Base-by-base conservation (phyloP, 2,113 vertebrate species). In the Felis chaus region DNA sequence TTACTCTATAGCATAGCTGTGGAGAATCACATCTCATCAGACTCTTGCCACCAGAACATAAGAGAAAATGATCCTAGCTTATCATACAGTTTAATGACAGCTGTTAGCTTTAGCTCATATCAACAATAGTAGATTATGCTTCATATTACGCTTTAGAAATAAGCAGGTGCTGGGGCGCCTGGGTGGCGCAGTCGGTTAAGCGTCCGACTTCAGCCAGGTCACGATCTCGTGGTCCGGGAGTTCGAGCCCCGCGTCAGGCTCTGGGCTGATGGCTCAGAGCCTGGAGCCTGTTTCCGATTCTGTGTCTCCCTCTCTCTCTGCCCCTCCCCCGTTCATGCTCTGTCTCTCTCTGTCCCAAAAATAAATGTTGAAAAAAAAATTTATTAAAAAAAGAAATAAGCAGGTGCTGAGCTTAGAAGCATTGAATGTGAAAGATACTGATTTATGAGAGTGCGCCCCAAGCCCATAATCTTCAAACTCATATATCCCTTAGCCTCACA, bases 131-230 rank as follows among this genome's bases (percentile, higher is more conserved):
- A 84, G 39, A 9, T 66, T 89, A 27, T 86, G 25, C 57, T 86
- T 90, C n/a, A 90, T 33, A 78, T 15, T 82, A 84, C 5, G 53
- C 55, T 90, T 95, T 90, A 91, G 73, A 89, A 94, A 89, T 84
- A 94, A 95, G 48, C 48, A 89, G 31, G 5, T 84, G n/a, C 71
- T 95, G 7, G n/a, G n/a, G n/a, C n/a, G n/a, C n/a, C n/a, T n/a
- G n/a, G n/a, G n/a, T n/a, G n/a, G n/a, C n/a, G n/a, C n/a, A n/a
- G n/a, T n/a, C n/a, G n/a, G n/a, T n/a, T n/a, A n/a, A n/a, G n/a
- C n/a, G n/a, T n/a, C n/a, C n/a, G n/a, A n/a, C n/a, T n/a, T n/a
- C n/a, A n/a, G n/a, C n/a, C n/a, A n/a, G n/a, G n/a, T n/a, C n/a
- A n/a, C n/a, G n/a, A n/a, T n/a, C n/a, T n/a, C n/a, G n/a, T n/a